Percentiles rank a stretch among this genome's conserved stretches.
These are phyloP conservation scores for Campopleginae sp. DNA, from an alignment of 2,888 invertebrate genomes.

Conservation along the genomic window DNA sequence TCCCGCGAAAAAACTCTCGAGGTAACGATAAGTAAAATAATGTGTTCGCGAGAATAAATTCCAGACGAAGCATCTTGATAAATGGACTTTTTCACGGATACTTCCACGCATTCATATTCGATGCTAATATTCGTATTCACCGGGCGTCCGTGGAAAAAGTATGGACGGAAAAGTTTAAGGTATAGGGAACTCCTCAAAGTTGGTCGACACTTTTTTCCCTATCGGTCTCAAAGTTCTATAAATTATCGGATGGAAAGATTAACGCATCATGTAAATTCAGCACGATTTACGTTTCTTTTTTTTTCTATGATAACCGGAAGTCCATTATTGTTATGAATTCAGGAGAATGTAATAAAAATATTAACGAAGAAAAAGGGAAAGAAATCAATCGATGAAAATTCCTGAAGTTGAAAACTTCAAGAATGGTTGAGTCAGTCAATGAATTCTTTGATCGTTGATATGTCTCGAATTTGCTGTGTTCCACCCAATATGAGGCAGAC, in stretches of 20 bases:
- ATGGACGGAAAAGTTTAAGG: constrained; percentile 30
- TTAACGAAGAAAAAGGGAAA: neutral
- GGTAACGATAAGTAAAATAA: constrained; percentile 11
- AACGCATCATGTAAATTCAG: neutral
- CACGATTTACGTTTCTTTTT: neutral
- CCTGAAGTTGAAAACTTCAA: neutral
- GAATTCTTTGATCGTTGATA: neutral
- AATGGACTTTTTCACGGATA: neutral
- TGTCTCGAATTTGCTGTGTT: neutral
- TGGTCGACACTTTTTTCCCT: neutral
- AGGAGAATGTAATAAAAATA: neutral
- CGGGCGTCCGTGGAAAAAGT: constrained; percentile 15
- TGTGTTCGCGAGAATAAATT: neutral
- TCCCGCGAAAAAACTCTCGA: neutral
- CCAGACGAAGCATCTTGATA: neutral
- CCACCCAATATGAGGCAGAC: neutral
- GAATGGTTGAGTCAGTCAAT: neutral
- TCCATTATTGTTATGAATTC: neutral
- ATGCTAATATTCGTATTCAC: constrained; percentile 53
- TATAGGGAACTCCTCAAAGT: constrained; percentile 44
- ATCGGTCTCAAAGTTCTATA: neutral
- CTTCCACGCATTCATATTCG: neutral
- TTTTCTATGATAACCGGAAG: neutral
- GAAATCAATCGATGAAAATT: neutral
- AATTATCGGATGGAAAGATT: constrained; percentile 24